These are phyloP conservation scores for Tenthredo distinguenda DNA, from an alignment of 2,888 invertebrate genomes.

Conservation along the genomic window DNA sequence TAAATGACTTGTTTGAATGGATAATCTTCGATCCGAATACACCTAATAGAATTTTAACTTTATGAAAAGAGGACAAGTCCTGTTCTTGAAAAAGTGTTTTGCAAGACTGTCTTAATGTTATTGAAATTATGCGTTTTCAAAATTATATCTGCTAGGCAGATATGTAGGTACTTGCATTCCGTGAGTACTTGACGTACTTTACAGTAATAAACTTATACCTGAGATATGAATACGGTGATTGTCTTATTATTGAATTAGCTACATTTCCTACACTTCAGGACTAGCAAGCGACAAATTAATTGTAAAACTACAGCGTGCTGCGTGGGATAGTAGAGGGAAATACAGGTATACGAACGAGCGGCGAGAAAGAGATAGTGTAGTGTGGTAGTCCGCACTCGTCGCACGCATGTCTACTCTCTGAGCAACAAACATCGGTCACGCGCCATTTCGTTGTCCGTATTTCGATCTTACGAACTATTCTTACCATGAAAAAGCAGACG, in stretches of 20 bases:
- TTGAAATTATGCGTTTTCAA: neutral
- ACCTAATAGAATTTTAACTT: constrained; percentile 1
- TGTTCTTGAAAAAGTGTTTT: neutral
- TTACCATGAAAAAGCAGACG: neutral
- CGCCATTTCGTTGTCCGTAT: neutral
- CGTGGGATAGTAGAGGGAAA: too few relatives aligned
- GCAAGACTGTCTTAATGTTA: constrained; percentile 27
- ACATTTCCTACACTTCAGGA: too few relatives aligned
- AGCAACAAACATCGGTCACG: neutral
- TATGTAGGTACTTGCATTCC: constrained; percentile 31
- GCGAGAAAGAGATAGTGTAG: too few relatives aligned
- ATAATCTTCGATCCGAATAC: neutral
- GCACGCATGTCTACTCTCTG: too few relatives aligned
- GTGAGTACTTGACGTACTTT: constrained; percentile 35
- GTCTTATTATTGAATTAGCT: neutral
- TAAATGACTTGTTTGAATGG: neutral
- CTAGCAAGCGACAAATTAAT: too few relatives aligned
- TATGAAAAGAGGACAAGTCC: neutral
- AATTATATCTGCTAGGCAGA: constrained; percentile 24
- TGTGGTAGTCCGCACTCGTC: too few relatives aligned
- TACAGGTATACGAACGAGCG: too few relatives aligned
- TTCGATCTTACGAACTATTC: neutral
- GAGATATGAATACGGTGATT: neutral
- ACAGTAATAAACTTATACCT: constrained; percentile 37
- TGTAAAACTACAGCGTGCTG: too few relatives aligned